Percentiles rank a stretch among this genome's conserved stretches.
These are phyloP conservation scores for Rallus limicola DNA, from an alignment of 2,113 vertebrate species.

Conservation along the genomic window DNA sequence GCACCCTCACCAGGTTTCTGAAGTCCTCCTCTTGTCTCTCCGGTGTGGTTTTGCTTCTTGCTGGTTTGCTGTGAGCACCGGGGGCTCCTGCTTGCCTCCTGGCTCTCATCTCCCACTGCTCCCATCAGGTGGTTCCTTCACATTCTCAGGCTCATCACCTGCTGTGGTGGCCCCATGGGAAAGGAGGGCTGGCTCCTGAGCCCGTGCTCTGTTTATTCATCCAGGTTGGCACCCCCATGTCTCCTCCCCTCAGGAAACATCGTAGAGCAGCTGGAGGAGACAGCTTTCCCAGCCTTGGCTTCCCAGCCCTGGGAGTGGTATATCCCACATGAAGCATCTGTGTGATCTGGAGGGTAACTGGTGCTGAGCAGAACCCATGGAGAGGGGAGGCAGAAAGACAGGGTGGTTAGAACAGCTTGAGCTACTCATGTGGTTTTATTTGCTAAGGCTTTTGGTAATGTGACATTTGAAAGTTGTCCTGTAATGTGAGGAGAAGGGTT, in stretches of 20 bases:
- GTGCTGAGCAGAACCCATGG: neutral
- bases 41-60: neutral
- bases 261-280: neutral
- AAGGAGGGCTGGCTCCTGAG: neutral
- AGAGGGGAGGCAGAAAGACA: neutral
- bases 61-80: neutral
- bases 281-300: rapidly evolving
- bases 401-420: neutral
- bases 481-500: neutral
- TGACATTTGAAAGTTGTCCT: neutral
- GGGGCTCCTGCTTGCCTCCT: neutral
- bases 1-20: neutral
- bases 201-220: neutral
- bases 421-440: neutral
- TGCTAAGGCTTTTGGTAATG: neutral
- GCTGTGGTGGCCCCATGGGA: rapidly evolving
- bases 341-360: neutral
- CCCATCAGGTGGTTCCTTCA: neutral
- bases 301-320: neutral
- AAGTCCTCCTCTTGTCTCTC: neutral
- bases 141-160: neutral
- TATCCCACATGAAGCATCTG: rapidly evolving
- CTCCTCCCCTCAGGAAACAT: neutral
- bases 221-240: neutral
- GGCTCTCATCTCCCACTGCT: neutral